Base-by-base conservation (phyloP, 2,113 vertebrate species). In the Tenrec ecaudatus region DNA sequence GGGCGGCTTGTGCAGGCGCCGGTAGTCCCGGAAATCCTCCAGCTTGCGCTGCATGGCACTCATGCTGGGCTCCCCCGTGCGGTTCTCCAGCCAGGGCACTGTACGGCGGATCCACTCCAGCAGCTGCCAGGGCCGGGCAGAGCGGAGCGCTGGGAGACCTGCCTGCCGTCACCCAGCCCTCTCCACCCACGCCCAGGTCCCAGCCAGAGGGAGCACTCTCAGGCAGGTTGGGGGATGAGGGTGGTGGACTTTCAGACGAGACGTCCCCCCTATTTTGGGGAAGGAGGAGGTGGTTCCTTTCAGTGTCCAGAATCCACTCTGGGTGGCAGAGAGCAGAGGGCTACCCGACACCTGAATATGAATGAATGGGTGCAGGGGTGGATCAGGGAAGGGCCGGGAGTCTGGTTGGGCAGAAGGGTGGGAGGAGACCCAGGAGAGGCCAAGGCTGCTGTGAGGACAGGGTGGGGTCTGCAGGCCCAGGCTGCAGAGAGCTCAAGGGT, bases 1-100 rank as follows among this genome's bases (percentile, higher is more conserved):
- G 4, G 99, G 99, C 0, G 99, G 99, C 97, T 99, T 99, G 98
- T 99, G 99, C 94, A 99, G 97, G 27, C 99, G 98, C 36, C 99
- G 98, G 96, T 99, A 99, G 97, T 99, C 99, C 0, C 99, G 98
- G 93, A 99, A 99, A 79, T 99, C 99, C 98, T 99, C 99, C 97
- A 99, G 97, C 96, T 99, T 99, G 97, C 98, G 98, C 97, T 99
- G 99, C 99, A 99, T 99, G 97, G 99, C 98, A 0, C 98, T 98
- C 99, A 99, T 99, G 96, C 98, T 98, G 97, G 99, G 98, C 97
- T 99, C 99, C 0, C 98, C 97, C 94, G 85, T 97, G 0, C 98
- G 98, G 98, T 98, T 98, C 98, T 99, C 98, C 97, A 99, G 98
- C 98, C 98, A 99, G 0, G 98, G 98, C 93, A 99, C 97, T 9